These are phyloP conservation scores for Falco naumanni DNA, from an alignment of 2,797 vertebrate species.

Conservation along the genomic window DNA sequence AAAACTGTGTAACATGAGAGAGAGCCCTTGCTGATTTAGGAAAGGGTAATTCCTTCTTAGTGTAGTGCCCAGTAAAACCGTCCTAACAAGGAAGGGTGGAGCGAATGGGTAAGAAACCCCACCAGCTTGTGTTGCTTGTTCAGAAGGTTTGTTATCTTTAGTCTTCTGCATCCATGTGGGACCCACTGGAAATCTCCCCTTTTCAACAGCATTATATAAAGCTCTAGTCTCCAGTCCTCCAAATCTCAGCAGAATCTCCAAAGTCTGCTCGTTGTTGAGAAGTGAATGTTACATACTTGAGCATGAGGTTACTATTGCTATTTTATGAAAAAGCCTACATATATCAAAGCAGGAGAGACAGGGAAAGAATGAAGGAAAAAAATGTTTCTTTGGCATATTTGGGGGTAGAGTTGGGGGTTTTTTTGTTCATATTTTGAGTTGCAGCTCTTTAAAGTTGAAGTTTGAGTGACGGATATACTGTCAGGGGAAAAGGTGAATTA, in stretches of 20 bases:
- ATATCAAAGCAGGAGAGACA: background rate
- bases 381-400: background rate
- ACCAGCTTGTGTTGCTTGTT: background rate
- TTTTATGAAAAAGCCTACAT: background rate
- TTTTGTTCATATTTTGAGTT: constrained; percentile 17
- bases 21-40: constrained; percentile 18
- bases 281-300: background rate
- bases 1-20: constrained; percentile 34
- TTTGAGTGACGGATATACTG: background rate
- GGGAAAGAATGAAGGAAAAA: background rate
- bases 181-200: background rate
- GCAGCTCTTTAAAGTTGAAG: background rate
- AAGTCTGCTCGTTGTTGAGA: background rate
- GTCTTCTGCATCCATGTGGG: background rate
- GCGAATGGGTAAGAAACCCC: background rate
- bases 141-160: background rate
- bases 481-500: constrained; percentile 5
- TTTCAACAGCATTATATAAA: background rate
- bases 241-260: background rate
- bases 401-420: background rate
- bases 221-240: background rate
- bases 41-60: constrained; percentile 33
- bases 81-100: background rate
- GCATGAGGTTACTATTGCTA: background rate
- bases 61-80: background rate